Evolutionary conservation across 2,113 vertebrate genomes (phyloP).

Genomic region (Trematocara macrostoma): DNA sequence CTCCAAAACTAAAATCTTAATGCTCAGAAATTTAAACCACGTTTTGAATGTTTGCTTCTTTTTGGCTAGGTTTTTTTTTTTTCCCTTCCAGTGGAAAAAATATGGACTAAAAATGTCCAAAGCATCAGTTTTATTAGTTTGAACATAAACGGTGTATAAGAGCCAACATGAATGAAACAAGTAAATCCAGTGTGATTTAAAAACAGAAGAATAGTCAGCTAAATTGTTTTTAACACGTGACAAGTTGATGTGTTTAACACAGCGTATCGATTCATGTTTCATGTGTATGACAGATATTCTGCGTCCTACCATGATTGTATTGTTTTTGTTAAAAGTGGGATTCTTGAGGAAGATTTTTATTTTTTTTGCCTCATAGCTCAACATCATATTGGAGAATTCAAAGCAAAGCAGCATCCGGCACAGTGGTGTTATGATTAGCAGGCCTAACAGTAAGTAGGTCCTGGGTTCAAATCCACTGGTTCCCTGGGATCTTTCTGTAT

Average conservation of each 20-base stretch:
- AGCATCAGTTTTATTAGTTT: neutral
- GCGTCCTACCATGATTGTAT: fast-evolving
- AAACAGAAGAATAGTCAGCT: neutral
- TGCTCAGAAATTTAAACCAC: fast-evolving
- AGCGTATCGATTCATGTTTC: fast-evolving
- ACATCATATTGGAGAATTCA: neutral
- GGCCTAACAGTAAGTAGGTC: neutral
- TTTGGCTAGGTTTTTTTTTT: neutral
- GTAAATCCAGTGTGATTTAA: neutral
- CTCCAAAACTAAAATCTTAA: neutral
- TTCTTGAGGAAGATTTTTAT: neutral
- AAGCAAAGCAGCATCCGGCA: neutral
- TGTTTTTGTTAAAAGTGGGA: neutral
- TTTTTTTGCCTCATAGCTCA: neutral
- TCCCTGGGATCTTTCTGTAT: neutral
- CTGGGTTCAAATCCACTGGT: neutral
- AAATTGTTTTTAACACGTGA: neutral
- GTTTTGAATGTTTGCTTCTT: neutral
- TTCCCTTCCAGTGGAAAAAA: fast-evolving
- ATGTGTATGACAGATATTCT: neutral
- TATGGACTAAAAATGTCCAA: neutral
- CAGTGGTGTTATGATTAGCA: neutral
- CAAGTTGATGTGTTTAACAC: neutral
- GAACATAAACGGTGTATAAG: neutral
- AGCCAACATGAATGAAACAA: neutral